phyloP scores from a whole-genome alignment of 2,113 vertebrate species.

The Vireo altiloquus region DNA sequence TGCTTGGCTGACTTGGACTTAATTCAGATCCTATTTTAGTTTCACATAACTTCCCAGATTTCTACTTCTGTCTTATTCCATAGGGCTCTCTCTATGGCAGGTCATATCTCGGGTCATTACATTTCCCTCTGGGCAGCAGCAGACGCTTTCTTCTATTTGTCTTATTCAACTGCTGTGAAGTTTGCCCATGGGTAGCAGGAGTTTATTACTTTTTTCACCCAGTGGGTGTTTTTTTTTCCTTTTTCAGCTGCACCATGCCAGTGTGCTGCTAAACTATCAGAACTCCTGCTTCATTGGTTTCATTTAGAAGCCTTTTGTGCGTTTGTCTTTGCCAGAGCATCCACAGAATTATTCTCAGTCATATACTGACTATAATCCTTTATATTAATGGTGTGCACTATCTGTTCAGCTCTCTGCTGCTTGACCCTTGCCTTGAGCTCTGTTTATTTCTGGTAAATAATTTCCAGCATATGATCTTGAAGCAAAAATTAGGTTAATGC shows the following conservation, averaged over 20 bases:
- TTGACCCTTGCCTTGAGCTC: constrained; percentile 49
- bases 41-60: constrained; percentile 29
- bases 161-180: constrained; percentile 51
- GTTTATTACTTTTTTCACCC: constrained; percentile 46
- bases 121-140: constrained; percentile 61
- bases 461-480: constrained; percentile 17
- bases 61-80: constrained; percentile 16
- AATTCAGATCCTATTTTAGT: constrained; percentile 39
- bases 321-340: not conserved
- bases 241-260: not conserved
- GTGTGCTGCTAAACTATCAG: constrained; percentile 27
- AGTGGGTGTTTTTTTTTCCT: not conserved
- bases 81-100: constrained; percentile 37
- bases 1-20: constrained; percentile 20
- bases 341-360: constrained; percentile 6
- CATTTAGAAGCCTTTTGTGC: constrained; percentile 3
- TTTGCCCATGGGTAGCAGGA: constrained; percentile 49
- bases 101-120: constrained; percentile 74
- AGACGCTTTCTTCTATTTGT: constrained; percentile 60
- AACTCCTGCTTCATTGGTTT: constrained; percentile 41
- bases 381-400: constrained; percentile 29
- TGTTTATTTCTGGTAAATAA: constrained; percentile 47
- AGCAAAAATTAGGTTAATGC: constrained; percentile 41
- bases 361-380: constrained; percentile 23
- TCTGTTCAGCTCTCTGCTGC: constrained; percentile 37